Conservation (phyloP, 2,888 invertebrate species). For the Furcula furcula region DNA sequence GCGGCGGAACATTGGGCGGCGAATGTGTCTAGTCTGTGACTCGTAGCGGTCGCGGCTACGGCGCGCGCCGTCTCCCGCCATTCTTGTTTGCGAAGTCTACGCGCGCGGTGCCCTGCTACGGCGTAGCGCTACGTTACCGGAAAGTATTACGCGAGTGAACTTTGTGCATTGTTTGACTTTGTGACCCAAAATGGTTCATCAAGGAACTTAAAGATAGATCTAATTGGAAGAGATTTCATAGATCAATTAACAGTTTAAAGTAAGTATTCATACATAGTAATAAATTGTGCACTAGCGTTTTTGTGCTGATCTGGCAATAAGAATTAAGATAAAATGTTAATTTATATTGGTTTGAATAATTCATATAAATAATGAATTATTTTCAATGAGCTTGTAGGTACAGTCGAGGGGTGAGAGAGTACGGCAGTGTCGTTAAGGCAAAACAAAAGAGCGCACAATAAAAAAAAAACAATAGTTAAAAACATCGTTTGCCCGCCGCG, state of each 20-base stretch:
- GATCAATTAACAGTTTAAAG: slow-evolving; percentile 10
- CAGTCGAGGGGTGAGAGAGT: background rate
- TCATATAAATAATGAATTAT: too few relatives aligned
- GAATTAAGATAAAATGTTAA: too few relatives aligned
- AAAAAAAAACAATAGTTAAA: slow-evolving; percentile 6
- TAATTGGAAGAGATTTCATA: slow-evolving; percentile 8
- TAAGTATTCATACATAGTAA: slow-evolving; percentile 6
- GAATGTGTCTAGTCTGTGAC: slow-evolving; percentile 23
- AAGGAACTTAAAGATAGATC: slow-evolving; percentile 23
- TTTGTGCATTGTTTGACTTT: slow-evolving; percentile 21
- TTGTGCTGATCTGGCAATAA: too few relatives aligned
- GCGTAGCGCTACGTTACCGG: slow-evolving; percentile 44
- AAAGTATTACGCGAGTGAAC: slow-evolving; percentile 46
- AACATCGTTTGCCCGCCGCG: background rate
- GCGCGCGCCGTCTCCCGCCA: slow-evolving; percentile 42
- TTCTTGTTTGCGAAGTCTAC: slow-evolving; percentile 48
- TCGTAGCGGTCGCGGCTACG: slow-evolving; percentile 5
- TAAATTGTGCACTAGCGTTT: too few relatives aligned
- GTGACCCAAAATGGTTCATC: slow-evolving; percentile 26
- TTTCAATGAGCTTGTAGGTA: too few relatives aligned
- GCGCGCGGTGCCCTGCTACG: slow-evolving; percentile 58
- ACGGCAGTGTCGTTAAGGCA: background rate
- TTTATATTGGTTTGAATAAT: too few relatives aligned
- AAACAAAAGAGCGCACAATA: slow-evolving; percentile 1
- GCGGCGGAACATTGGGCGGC: slow-evolving; percentile 14